Evolutionary conservation across 2,888 invertebrate genomes (phyloP), one percentile per base, ranked within the genome.

Genomic region (Sylvicola cinctus): DNA sequence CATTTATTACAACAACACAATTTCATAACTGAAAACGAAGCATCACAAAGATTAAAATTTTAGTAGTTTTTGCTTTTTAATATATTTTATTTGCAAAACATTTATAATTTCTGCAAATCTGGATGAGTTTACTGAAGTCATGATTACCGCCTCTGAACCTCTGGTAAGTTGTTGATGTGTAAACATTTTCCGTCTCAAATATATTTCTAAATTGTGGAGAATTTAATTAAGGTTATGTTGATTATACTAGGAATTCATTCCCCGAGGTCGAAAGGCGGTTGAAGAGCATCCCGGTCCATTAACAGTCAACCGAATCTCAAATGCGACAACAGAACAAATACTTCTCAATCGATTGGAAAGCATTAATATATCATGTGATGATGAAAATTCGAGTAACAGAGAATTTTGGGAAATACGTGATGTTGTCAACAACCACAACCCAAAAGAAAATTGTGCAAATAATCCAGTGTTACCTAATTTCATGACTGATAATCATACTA

Each of bases 121-220:
- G 83, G 83, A 83, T 79, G 81, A 75, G 60, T 70, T 70, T 65
- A 71, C 65, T 60, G 70, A 72, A 62, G 69, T 59, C 62, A 84
- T 84, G 80, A 83, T 84, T 62, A 79, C 83, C 68, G 83, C 83
- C 64, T 78, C 80, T 62, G 81, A 83, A 65, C 83, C 83, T 63
- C 68, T 80, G 80, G 81, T 79, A 60, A n/a, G 36, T 31, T 14
- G 11, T 13, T 8, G n/a, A 17, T 11, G 12, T 17, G 3, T 31
- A 15, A 7, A 14, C 11, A 26, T 13, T 23, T 8, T 13, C 15
- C n/a, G 14, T 32, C 13, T 12, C 25, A 23, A n/a, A 14, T 16
- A 20, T 23, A 13, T n/a, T 8, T 31, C 11, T 25, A 25, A 25
- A 25, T 25, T 25, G 13, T 32, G 27, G 29, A 26, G 23, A 3